Evolutionary conservation across 2,797 vertebrate species (phyloP).

Genomic region (Buceros bicornis): DNA sequence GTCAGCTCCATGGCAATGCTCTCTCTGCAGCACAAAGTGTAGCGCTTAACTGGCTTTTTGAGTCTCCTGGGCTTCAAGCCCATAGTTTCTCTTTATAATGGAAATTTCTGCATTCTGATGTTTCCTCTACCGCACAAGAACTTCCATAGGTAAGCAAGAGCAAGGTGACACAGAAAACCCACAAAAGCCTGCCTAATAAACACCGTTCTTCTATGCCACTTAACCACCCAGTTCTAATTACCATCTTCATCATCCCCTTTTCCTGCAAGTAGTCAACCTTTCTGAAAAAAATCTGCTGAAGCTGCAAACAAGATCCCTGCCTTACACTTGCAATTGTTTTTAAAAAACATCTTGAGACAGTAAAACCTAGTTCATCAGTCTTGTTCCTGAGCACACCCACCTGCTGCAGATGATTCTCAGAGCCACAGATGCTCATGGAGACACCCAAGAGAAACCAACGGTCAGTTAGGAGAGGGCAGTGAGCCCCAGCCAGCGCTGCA

Average conservation of each 20-base stretch:
- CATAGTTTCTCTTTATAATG: not conserved
- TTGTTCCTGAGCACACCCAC: not conserved
- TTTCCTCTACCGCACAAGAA: not conserved
- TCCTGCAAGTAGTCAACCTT: not conserved
- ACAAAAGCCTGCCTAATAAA: not conserved
- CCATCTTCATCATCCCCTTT: not conserved
- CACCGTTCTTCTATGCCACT: not conserved
- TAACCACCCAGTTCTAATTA: not conserved
- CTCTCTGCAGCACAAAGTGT: not conserved
- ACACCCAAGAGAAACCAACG: not conserved
- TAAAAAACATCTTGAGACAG: constrained; percentile 8
- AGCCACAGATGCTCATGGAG: not conserved
- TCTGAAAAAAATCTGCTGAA: not conserved
- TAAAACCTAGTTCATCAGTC: not conserved
- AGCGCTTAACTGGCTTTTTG: not conserved
- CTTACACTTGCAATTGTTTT: not conserved
- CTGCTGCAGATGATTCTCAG: constrained; percentile 9
- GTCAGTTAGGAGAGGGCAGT: not conserved
- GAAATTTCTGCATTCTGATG: not conserved
- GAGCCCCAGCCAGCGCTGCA: constrained; percentile 28
- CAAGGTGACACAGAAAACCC: not conserved
- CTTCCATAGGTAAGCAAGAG: not conserved
- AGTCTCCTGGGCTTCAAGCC: not conserved
- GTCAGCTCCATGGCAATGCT: not conserved
- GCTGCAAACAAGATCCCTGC: not conserved